These are phyloP conservation scores for Amphiduros pacificus DNA, from an alignment of 2,888 invertebrate species.

Conservation along the genomic window DNA sequence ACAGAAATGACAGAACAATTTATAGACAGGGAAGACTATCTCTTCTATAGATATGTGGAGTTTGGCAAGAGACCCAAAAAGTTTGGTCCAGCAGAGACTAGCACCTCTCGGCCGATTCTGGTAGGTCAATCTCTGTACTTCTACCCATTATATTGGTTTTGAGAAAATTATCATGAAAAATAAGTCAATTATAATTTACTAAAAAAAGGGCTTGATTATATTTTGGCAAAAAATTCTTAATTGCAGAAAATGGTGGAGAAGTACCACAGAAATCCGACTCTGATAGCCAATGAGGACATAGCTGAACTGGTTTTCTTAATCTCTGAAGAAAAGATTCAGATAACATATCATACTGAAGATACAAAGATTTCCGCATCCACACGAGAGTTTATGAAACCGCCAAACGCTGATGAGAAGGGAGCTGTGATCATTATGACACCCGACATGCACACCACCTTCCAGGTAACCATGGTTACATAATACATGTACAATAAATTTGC, in stretches of 20 bases:
- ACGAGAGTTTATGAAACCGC: slow-evolving; percentile 55
- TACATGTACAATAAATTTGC: no score
- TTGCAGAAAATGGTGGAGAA: slow-evolving; percentile 55
- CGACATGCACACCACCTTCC: slow-evolving; percentile 57
- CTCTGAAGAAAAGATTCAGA: slow-evolving; percentile 53
- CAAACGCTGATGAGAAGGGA: slow-evolving; percentile 57
- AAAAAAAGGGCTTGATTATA: not conserved
- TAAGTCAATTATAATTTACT: not conserved
- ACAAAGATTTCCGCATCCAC: slow-evolving; percentile 56
- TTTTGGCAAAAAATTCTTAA: no score
- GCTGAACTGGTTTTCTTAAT: slow-evolving; percentile 52
- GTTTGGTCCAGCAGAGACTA: slow-evolving; percentile 53
- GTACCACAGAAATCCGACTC: slow-evolving; percentile 46
- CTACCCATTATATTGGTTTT: not conserved
- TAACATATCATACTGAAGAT: slow-evolving; percentile 57
- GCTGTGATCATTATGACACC: slow-evolving; percentile 48
- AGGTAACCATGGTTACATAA: no score
- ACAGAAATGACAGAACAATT: slow-evolving; percentile 57
- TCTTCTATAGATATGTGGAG: slow-evolving; percentile 53
- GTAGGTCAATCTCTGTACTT: slow-evolving; percentile 25
- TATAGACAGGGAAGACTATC: slow-evolving; percentile 53
- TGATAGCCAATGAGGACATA: slow-evolving; percentile 55
- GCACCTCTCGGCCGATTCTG: slow-evolving; percentile 42
- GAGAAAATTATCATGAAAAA: not conserved
- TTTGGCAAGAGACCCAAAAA: slow-evolving; percentile 56